A percentile compares a stretch with the other conserved stretches of the same genome.
These are phyloP conservation scores for Drosophila trapezifrons DNA, from an alignment of 1,140 invertebrate genomes.

Conservation along the genomic window DNA sequence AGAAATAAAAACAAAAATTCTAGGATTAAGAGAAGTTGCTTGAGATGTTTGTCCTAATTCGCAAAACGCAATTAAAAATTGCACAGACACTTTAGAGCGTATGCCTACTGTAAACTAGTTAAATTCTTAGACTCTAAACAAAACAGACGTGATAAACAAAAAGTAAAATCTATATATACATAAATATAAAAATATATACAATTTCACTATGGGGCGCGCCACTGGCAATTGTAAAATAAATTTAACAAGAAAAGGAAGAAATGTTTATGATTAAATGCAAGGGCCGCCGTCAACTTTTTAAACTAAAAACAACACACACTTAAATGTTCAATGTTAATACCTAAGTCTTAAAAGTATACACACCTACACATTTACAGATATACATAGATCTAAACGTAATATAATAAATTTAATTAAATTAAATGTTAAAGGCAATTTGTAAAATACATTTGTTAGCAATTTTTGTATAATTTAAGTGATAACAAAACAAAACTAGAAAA, in stretches of 20 bases:
- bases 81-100: slow-evolving; percentile 65
- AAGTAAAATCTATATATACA: slow-evolving; percentile 48
- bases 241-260: slow-evolving; percentile 26
- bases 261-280: slow-evolving; percentile 30
- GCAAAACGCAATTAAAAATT: slow-evolving; percentile 70
- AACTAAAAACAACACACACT: slow-evolving; percentile 38
- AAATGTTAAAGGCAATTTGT: slow-evolving; percentile 81
- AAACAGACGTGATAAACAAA: slow-evolving; percentile 81
- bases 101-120: slow-evolving; percentile 74
- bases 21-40: slow-evolving; percentile 27
- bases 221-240: slow-evolving; percentile 68
- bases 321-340: slow-evolving; percentile 74
- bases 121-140: slow-evolving; percentile 81
- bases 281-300: slow-evolving; percentile 60
- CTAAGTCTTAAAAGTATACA: slow-evolving; percentile 72
- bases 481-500: slow-evolving; percentile 33
- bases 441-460: slow-evolving; percentile 69
- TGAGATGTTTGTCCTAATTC: slow-evolving; percentile 66
- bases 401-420: slow-evolving; percentile 71
- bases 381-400: slow-evolving; percentile 41
- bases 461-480: slow-evolving; percentile 58
- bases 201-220: slow-evolving; percentile 47
- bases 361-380: slow-evolving; percentile 26
- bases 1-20: slow-evolving; percentile 13
- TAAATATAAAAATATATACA: slow-evolving; percentile 32